Base-by-base conservation (phyloP, 2,888 invertebrate genomes). In the Tenthredo notha region DNA sequence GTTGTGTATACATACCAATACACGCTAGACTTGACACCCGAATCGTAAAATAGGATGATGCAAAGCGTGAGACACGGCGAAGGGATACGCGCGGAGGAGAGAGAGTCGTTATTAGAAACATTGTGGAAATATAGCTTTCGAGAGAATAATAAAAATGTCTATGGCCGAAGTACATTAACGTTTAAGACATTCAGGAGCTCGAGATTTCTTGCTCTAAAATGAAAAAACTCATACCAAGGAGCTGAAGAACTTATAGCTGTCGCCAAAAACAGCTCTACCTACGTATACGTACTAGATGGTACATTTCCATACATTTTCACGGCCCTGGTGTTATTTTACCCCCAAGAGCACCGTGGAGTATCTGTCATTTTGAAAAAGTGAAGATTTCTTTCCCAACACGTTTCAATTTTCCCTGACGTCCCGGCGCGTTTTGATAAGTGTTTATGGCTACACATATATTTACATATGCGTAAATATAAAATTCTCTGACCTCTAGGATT, bases 321-420 rank as follows among this genome's bases (percentile, higher is more conserved):
- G 9, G 7, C 4, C 18, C 43, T 43, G 18, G 7, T 21, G 43
- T 21, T 43, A 21, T n/a, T 43, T 67, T 15, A 74, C 6, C 18
- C 77, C 77, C 77, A 77, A 15, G 50, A 18, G 77, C 54, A n/a
- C 47, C 77, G 50, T 74, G 29, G 7, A 1, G 18, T 10, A 43
- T 77, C 54, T 77, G 77, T 77, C 50, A 77, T 50, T 77, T 77
- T 54, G 77, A 54, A 18, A 77, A 50, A 77, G 77, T 33, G 54
- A 54, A 77, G 77, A 77, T 77, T 77, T 29, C 18, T 77, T 43
- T 43, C 43, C 37, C 74, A 74, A 74, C 74, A 74, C n/a, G 43
- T 74, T 74, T 74, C 43, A 40, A 74, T 74, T 50, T 54, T 54
- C 15, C 77, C 29, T 54, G 18, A 47, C 50, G 29, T 50, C 54